phyloP scores from a whole-genome alignment of 2,888 invertebrate genomes.

The Furcula furcula region DNA sequence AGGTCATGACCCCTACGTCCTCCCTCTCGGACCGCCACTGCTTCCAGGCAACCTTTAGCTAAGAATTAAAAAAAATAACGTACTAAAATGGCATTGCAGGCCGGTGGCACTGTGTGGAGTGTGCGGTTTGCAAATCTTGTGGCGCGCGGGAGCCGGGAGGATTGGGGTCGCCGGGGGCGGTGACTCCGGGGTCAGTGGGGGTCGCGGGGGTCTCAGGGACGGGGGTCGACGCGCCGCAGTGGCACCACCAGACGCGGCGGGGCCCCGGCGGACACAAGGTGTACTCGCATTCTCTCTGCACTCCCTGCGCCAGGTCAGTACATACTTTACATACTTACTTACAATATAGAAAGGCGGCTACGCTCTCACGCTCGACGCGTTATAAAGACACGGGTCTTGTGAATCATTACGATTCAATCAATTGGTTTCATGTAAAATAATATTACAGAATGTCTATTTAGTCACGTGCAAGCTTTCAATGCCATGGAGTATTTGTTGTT shows the following conservation, averaged over 20 bases:
- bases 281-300: conserved; percentile 84
- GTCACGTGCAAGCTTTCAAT: too few relatives aligned
- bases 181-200: conserved; percentile 11
- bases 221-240: conserved; percentile 35
- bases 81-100: conserved; percentile 66
- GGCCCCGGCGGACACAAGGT: conserved; percentile 74
- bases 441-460: too few relatives aligned
- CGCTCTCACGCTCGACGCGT: neutral
- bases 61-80: neutral
- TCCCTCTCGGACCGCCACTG: too few relatives aligned
- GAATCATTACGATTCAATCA: too few relatives aligned
- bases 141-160: conserved; percentile 78
- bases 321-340: conserved; percentile 1
- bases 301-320: conserved; percentile 85
- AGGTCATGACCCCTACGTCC: too few relatives aligned
- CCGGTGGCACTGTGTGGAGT: conserved; percentile 94
- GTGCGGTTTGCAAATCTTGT: conserved; percentile 86
- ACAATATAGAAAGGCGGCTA: neutral
- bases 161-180: conserved; percentile 17
- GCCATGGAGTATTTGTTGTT: too few relatives aligned
- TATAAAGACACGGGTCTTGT: too few relatives aligned
- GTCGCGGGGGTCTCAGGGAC: conserved; percentile 7
- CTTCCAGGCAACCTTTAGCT: too few relatives aligned
- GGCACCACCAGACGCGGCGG: conserved; percentile 77
- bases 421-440: too few relatives aligned